A percentile compares a stretch with the other conserved stretches of the same genome.
Conservation (phyloP, 2,113 vertebrate genomes). For the Mustelus asterias region DNA sequence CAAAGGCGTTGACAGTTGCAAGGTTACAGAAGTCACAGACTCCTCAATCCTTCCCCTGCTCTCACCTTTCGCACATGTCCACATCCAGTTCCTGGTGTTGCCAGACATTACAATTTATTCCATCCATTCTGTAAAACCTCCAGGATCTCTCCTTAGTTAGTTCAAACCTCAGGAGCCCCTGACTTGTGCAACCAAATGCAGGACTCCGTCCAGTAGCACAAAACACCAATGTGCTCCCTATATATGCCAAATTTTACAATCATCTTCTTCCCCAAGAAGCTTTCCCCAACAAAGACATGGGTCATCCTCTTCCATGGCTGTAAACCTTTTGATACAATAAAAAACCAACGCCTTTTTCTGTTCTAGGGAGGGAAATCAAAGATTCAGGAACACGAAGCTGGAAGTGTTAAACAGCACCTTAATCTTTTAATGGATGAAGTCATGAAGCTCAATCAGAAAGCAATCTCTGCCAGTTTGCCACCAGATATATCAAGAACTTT, state of each 20-base stretch:
- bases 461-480: background rate
- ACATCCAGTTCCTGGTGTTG: background rate
- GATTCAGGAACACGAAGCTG: conserved; percentile 22
- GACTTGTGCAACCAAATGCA: background rate
- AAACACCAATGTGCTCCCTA: too few species aligned
- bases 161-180: background rate
- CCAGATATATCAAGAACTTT: background rate
- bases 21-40: too few species aligned
- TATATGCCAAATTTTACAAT: background rate
- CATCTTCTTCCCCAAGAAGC: background rate
- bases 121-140: background rate
- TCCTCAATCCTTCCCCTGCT: background rate
- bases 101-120: background rate
- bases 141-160: background rate
- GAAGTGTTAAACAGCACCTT: background rate
- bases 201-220: background rate
- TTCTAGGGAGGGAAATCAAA: conserved; percentile 14
- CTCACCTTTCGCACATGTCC: background rate
- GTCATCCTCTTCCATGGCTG: background rate
- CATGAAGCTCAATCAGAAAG: background rate
- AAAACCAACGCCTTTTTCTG: background rate
- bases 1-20: too few species aligned
- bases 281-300: background rate
- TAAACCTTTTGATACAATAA: background rate
- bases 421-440: conserved; percentile 23